Evolutionary conservation across 30 jellyfish, hydroid and myxozoan genomes (phyloP).

Genomic region (Aurelia aurita complex sp. Pacific): DNA sequence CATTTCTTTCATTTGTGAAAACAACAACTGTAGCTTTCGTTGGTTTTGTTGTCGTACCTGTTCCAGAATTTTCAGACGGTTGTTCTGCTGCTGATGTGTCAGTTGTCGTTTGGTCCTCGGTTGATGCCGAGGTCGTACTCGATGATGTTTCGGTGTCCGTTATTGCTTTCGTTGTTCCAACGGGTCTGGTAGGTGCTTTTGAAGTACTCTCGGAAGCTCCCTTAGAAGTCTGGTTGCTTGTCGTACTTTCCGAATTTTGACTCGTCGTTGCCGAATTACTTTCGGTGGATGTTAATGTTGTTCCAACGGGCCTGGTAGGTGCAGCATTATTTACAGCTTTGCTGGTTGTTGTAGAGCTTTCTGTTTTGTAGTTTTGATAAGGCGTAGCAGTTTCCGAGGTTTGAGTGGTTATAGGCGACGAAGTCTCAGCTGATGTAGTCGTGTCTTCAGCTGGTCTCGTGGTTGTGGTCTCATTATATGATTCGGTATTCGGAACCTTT

Average conservation of each 20-base stretch:
- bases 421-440: neutral
- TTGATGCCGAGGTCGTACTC: neutral
- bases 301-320: neutral
- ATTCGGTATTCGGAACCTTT: neutral
- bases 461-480: neutral
- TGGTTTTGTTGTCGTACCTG: constrained; percentile 3
- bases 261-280: too few species aligned
- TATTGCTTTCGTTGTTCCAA: too few species aligned
- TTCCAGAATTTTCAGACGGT: neutral
- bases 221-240: too few species aligned
- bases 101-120: constrained; percentile 15
- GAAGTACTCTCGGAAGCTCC: too few species aligned
- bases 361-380: neutral
- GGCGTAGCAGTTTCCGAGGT: neutral
- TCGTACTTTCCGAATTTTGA: too few species aligned
- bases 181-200: too few species aligned
- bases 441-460: constrained; percentile 2
- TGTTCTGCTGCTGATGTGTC: neutral
- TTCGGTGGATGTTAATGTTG: neutral
- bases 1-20: neutral
- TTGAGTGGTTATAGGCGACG: neutral
- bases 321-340: neutral
- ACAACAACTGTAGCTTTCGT: neutral
- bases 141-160: neutral
- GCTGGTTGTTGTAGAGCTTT: neutral